These are phyloP conservation scores for Byasa hedistus DNA, from an alignment of 2,888 invertebrate genomes.

Conservation along the genomic window DNA sequence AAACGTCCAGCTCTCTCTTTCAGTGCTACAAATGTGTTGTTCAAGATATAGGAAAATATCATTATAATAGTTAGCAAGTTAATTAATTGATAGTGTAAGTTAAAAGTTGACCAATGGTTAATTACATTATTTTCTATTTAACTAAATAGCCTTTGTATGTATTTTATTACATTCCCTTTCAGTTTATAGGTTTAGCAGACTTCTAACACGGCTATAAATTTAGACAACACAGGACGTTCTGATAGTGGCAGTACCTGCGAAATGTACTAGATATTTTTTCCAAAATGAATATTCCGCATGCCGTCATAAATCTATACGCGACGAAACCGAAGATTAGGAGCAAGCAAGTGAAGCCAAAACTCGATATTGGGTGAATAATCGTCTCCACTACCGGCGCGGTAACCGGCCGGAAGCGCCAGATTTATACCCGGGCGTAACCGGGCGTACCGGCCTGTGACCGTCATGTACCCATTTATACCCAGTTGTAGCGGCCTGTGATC, in stretches of 20 bases:
- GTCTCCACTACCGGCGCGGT: constrained; percentile 78
- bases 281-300: constrained; percentile 34
- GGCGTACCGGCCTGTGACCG: constrained; percentile 43
- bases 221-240: not conserved
- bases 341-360: constrained; percentile 77
- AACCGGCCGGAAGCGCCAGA: constrained; percentile 74
- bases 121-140: not conserved
- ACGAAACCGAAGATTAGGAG: constrained; percentile 75
- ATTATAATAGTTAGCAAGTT: not conserved
- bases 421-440: constrained; percentile 66
- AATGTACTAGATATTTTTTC: constrained; percentile 29
- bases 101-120: too few species aligned
- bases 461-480: constrained; percentile 44
- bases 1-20: constrained; percentile 20
- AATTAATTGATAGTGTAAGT: too few species aligned
- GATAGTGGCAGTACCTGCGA: constrained; percentile 4
- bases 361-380: constrained; percentile 80
- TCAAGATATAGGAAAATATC: constrained; percentile 13
- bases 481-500: constrained; percentile 39
- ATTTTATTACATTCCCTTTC: not conserved
- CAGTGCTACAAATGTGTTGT: constrained; percentile 10
- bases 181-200: not conserved
- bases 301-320: constrained; percentile 62
- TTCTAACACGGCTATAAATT: not conserved
- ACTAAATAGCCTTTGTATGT: not conserved